phyloP scores from a whole-genome alignment of 2,888 invertebrate genomes.

The Volucella bombylans region DNA sequence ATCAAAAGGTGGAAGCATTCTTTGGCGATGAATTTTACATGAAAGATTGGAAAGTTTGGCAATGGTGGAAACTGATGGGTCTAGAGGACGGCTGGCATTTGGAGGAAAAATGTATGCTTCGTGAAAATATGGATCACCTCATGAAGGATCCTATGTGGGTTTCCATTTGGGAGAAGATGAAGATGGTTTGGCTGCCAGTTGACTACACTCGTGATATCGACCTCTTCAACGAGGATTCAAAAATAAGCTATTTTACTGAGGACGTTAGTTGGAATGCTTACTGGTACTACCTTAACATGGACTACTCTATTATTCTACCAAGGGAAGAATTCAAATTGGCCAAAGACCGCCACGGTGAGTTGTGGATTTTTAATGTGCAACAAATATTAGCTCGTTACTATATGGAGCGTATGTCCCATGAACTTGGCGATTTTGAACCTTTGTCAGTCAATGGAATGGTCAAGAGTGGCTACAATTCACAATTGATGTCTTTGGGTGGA shows the following conservation, averaged over 20 bases:
- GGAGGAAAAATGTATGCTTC: slow-evolving; percentile 78
- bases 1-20: too few relatives aligned
- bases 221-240: slow-evolving; percentile 84
- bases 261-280: slow-evolving; percentile 84
- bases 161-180: slow-evolving; percentile 74
- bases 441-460: slow-evolving; percentile 84
- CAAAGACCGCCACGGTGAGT: slow-evolving; percentile 86
- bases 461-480: slow-evolving; percentile 85
- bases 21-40: too few relatives aligned
- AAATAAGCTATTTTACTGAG: slow-evolving; percentile 87
- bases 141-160: slow-evolving; percentile 77
- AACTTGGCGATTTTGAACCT: slow-evolving; percentile 85
- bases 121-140: slow-evolving; percentile 76
- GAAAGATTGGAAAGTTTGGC: too few relatives aligned
- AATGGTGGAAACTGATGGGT: too few relatives aligned
- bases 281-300: slow-evolving; percentile 85
- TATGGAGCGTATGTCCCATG: slow-evolving; percentile 87
- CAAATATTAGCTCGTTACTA: slow-evolving; percentile 88
- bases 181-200: slow-evolving; percentile 82
- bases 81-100: slow-evolving; percentile 76
- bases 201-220: slow-evolving; percentile 85
- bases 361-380: slow-evolving; percentile 86
- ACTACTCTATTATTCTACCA: slow-evolving; percentile 86
- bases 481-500: slow-evolving; percentile 85
- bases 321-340: slow-evolving; percentile 83